Evolutionary conservation across 2,888 invertebrate species (phyloP), one percentile per base, ranked within the genome.

Genomic region (Odontocolon sp.): DNA sequence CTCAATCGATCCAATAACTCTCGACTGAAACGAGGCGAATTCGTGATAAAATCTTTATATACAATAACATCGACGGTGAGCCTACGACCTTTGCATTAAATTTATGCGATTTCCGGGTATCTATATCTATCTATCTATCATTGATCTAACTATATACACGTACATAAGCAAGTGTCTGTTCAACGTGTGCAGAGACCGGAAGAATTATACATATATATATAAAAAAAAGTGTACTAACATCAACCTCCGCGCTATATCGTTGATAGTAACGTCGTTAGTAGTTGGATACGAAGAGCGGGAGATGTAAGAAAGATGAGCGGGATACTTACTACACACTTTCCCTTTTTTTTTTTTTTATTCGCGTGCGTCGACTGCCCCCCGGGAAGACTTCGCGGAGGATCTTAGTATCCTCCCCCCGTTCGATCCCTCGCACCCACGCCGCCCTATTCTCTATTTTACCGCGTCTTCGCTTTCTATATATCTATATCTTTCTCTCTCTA

Each of bases 371-470:
- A 74, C 63, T 42, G 6, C 14, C 28, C 33, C 38, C 33, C 52
- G 57, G 31, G 8, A 33, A 47, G 18, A 11, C 40, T 26, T 64
- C 70, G 59, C 40, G 59, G 59, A 47, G 38, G 40, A 42, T 50
- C 42, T 21, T 66, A 36, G 63, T 64, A 23, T 80, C 57, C 63
- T 45, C 47, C 47, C 56, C 26, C 42, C 56, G 66, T 69, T 69
- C 45, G 57, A 69, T 66, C 45, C 42, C 68, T 45, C 74, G 77
- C 74, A 74, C 78, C 74, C 77, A 70, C 77, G 68, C 50, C 52
- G 72, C 72, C 40, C 74, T 72, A 63, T 54, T 69, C 57, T 52
- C 42, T 61, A 79, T 57, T 50, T 38, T 57, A 50, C 40, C 18
- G 67, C 45, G 14, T 31, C 66, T 50, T 26, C 26, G 42, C 47